Evolutionary conservation across 2,113 vertebrate species (phyloP).

Genomic region (Calonectris borealis): DNA sequence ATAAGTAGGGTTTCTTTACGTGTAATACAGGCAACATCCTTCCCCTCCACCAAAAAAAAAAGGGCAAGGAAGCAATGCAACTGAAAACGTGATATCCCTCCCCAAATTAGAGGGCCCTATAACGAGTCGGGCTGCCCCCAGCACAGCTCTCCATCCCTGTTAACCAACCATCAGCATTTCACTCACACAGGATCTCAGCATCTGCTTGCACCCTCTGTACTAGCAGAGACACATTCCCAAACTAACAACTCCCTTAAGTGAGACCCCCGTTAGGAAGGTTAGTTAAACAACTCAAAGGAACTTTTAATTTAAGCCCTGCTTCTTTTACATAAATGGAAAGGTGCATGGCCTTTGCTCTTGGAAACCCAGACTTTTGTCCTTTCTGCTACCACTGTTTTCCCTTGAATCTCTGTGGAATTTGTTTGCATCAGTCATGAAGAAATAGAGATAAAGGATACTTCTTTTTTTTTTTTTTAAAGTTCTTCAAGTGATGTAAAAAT

Average conservation of each 20-base stretch:
- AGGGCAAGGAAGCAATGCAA: neutral
- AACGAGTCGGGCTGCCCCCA: rapidly evolving
- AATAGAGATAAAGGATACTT: neutral
- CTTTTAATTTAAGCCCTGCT: neutral
- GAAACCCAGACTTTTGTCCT: neutral
- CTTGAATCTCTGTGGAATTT: neutral
- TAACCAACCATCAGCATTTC: neutral
- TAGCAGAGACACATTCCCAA: neutral
- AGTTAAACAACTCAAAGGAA: neutral
- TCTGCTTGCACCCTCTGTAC: neutral
- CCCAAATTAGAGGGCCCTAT: neutral
- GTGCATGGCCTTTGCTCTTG: neutral
- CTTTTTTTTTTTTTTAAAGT: neutral
- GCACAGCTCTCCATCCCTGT: neutral
- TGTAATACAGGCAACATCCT: neutral
- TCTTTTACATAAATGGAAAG: neutral
- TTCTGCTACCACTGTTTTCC: neutral
- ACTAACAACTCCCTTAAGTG: neutral
- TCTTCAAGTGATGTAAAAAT: neutral
- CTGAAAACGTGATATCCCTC: rapidly evolving
- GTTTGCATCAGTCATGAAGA: neutral
- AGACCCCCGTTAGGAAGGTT: rapidly evolving
- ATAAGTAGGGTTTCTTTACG: neutral
- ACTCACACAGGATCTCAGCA: neutral
- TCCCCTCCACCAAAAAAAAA: neutral